phyloP scores from a whole-genome alignment of 2,797 vertebrate genomes.

The Valencia hispanica region DNA sequence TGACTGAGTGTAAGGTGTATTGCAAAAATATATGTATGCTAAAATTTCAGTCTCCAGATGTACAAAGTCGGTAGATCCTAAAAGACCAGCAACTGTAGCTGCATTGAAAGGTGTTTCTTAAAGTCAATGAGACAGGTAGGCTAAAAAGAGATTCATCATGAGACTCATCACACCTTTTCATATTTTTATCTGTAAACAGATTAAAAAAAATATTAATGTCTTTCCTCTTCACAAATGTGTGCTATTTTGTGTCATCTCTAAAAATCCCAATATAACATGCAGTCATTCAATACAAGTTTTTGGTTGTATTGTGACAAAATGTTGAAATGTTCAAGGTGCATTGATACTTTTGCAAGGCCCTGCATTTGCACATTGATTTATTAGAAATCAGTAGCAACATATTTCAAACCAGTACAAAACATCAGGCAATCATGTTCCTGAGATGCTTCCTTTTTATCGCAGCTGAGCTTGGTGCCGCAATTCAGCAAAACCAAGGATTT shows the following conservation, averaged over 20 bases:
- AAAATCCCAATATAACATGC: not conserved
- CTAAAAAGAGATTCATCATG: not conserved
- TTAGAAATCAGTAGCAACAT: conserved; percentile 2
- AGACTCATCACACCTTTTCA: too few relatives aligned
- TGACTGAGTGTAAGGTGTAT: too few relatives aligned
- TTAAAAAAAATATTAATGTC: not conserved
- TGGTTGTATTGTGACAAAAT: not conserved
- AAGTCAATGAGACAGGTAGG: too few relatives aligned
- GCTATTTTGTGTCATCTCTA: not conserved
- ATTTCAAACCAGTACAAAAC: conserved; percentile 8
- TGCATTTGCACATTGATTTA: conserved; percentile 1
- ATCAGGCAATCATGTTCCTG: not conserved
- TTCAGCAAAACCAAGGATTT: conserved; percentile 6
- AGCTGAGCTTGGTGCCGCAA: conserved; percentile 3
- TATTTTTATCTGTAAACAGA: not conserved
- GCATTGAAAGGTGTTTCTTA: too few relatives aligned
- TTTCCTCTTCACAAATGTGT: not conserved
- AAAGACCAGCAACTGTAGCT: too few relatives aligned
- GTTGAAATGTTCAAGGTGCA: not conserved
- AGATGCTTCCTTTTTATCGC: conserved; percentile 23
- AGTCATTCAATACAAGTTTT: not conserved
- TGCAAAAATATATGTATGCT: too few relatives aligned
- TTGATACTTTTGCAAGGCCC: not conserved
- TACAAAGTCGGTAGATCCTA: too few relatives aligned
- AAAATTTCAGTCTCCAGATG: too few relatives aligned